A percentile compares a stretch with the other conserved stretches of the same genome.
phyloP scores from a whole-genome alignment of 30 jellyfish, hydroid and myxozoan genomes.

The Aurelia sp. region DNA sequence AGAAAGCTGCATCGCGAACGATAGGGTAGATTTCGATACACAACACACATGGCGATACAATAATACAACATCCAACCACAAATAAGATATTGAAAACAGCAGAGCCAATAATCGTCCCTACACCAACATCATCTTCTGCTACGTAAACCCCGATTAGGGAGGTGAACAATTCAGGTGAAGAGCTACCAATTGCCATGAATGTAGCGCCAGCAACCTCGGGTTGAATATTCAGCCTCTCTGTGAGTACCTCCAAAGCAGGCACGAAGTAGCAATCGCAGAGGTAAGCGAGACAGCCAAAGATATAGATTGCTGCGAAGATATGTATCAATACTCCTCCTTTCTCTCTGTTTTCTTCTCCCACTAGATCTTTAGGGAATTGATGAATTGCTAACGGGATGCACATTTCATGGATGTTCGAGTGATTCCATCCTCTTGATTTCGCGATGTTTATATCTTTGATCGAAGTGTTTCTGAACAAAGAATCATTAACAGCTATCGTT shows the following conservation, averaged over 20 bases:
- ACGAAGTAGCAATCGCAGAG: conserved; percentile 92
- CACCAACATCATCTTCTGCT: conserved; percentile 86
- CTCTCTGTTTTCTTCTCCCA: conserved; percentile 64
- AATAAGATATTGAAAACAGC: conserved; percentile 81
- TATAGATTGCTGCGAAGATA: conserved; percentile 79
- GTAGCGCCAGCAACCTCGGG: conserved; percentile 99
- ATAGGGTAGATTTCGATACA: conserved; percentile 71
- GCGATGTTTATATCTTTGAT: conserved; percentile 18
- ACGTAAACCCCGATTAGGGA: conserved; percentile 89
- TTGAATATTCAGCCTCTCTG: conserved; percentile 72
- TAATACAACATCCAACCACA: conserved; percentile 76
- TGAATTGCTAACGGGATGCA: conserved; percentile 80
- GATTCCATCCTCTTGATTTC: conserved; percentile 35
- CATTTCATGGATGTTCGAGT: conserved; percentile 26
- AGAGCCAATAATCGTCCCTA: conserved; percentile 85
- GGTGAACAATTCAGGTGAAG: conserved; percentile 95
- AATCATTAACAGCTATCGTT: background rate
- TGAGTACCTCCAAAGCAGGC: conserved; percentile 89
- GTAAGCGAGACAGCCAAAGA: conserved; percentile 86
- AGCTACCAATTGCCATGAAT: conserved; percentile 97
- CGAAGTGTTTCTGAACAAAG: background rate
- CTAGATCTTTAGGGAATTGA: conserved; percentile 86
- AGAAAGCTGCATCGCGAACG: conserved; percentile 73
- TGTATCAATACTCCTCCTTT: conserved; percentile 87
- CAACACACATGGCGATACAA: conserved; percentile 63